Base-by-base conservation (phyloP, 2,888 invertebrate species). In the Callosobruchus maculatus region DNA sequence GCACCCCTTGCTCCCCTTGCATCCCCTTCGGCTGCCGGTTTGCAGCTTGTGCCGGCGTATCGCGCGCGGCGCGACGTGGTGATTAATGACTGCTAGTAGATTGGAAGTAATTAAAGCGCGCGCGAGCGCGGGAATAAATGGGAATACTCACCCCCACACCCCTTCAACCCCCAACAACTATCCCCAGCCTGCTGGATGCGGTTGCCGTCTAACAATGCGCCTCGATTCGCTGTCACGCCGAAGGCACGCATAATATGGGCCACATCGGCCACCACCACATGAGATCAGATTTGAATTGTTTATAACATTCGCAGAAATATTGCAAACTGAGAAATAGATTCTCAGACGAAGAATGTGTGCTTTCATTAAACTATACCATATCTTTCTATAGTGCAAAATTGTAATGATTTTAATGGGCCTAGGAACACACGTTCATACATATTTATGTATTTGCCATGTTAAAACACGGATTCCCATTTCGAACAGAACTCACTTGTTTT, bases 21-120 rank as follows among this genome's bases (percentile, higher is more conserved):
- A 7, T 7, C 49, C 49, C 49, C 18, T 49, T 18, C 13, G 13
- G 7, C 49, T 18, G 9, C 13, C 18, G 18, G 49, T 49, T 49
- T 49, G 49, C 13, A 18, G 49, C 49, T 49, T 49, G 49, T 49
- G 49, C 49, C 49, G 49, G 80, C 77, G 81, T 78, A 75, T 79
- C 67, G 73, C 72, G 76, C 79, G 82, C 81, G 76, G 75, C 73
- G 74, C 81, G 80, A 81, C 80, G 78, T 77, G 78, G 86, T 87
- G 87, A 87, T 87, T 87, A 87, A 87, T 87, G 87, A 85, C 86
- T 85, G 84, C 86, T 86, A 85, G 86, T 86, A 87, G 87, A 87
- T 87, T 87, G 87, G 87, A 87, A 87, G 87, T 87, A 87, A 87
- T 87, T 87, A 87, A 87, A 87, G 87, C 86, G 84, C 86, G 84